phyloP scores from a whole-genome alignment of 2,113 vertebrate species.

The Procavia capensis region DNA sequence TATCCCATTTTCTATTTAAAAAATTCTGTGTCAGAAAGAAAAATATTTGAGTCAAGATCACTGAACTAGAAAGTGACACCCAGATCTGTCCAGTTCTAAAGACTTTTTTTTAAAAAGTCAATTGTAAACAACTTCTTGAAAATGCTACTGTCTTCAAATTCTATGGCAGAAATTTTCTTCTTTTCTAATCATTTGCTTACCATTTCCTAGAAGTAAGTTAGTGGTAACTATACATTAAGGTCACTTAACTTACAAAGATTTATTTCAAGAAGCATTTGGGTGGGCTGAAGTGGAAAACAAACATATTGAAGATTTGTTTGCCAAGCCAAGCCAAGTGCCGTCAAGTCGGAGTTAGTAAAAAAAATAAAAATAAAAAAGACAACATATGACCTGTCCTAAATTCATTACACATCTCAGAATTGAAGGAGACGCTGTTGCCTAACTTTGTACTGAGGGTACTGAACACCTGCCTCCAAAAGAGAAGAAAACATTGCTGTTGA shows the following conservation, averaged over 20 bases:
- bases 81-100: neutral
- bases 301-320: neutral
- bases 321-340: too few relatives aligned
- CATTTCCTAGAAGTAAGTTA: neutral
- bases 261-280: neutral
- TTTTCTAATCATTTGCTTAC: neutral
- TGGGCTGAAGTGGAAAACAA: neutral
- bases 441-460: neutral
- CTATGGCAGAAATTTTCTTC: neutral
- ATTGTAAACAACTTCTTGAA: constrained; percentile 5
- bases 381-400: too few relatives aligned
- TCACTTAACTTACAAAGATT: neutral
- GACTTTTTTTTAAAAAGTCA: neutral
- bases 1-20: neutral
- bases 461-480: neutral
- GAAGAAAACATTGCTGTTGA: too few relatives aligned
- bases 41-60: neutral
- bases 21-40: neutral
- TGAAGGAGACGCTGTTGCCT: neutral
- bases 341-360: neutral
- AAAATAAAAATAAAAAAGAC: too few relatives aligned
- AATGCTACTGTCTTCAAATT: neutral
- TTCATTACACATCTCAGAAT: neutral
- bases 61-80: neutral
- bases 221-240: neutral